Conservation (phyloP, 1,140 invertebrate species). For the Drosophila baimaii region DNA sequence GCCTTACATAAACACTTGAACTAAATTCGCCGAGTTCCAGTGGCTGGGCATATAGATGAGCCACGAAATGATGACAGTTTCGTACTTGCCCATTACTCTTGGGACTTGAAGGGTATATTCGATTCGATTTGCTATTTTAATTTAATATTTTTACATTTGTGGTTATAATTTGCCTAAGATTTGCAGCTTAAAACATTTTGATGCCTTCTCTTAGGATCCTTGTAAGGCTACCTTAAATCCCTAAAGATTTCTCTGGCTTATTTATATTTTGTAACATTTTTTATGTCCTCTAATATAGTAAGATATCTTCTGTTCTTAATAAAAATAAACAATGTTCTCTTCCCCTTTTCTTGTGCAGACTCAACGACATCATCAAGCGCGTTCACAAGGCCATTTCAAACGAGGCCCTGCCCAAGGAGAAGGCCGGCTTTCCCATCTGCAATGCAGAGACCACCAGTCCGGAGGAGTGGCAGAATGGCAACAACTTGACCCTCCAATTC, state of each 20-base stretch:
- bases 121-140: too few species aligned
- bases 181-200: neutral
- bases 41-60: conserved; percentile 16
- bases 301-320: neutral
- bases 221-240: neutral
- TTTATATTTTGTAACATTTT: too few species aligned
- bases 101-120: neutral
- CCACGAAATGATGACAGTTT: conserved; percentile 7
- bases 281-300: too few species aligned
- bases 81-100: neutral
- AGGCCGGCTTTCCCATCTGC: conserved; percentile 78
- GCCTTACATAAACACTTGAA: conserved; percentile 75
- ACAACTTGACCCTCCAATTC: conserved; percentile 74
- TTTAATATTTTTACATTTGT: too few species aligned
- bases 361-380: conserved; percentile 63
- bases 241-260: too few species aligned
- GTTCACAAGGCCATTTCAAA: conserved; percentile 62
- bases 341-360: conserved; percentile 38
- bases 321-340: neutral
- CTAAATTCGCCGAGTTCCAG: conserved; percentile 53
- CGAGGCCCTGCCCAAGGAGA: conserved; percentile 50
- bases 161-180: neutral
- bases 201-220: too few species aligned
- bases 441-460: conserved; percentile 61
- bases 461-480: conserved; percentile 61